Evolutionary conservation across 2,888 invertebrate species (phyloP).

Genomic region (Eulithis prunata): DNA sequence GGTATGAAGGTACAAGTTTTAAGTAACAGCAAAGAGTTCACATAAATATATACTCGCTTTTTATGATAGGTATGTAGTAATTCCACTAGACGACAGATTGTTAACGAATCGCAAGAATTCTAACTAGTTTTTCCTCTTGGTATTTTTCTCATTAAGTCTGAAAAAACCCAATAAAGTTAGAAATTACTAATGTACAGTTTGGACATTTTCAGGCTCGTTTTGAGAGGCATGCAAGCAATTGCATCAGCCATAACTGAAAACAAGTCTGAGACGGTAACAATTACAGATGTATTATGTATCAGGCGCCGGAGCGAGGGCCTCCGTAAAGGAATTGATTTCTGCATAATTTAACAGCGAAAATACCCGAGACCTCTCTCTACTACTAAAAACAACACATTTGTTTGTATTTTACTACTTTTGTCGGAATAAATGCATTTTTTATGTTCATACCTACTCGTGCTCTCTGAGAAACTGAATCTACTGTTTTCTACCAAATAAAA

Average conservation of each 20-base stretch:
- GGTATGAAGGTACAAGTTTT: too few relatives aligned
- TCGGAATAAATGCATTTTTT: constrained; percentile 73
- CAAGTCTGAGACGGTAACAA: constrained; percentile 66
- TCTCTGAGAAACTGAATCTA: constrained; percentile 43
- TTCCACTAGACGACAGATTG: too few relatives aligned
- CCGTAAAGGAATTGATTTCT: constrained; percentile 82
- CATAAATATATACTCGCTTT: too few relatives aligned
- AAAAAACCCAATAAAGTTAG: too few relatives aligned
- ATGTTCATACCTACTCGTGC: constrained; percentile 56
- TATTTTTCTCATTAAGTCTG: too few relatives aligned
- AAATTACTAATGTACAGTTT: too few relatives aligned
- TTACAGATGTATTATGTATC: constrained; percentile 82
- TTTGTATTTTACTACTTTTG: constrained; percentile 77
- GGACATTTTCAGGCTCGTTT: constrained; percentile 2
- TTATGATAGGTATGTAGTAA: too few relatives aligned
- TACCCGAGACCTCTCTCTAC: constrained; percentile 72
- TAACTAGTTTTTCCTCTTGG: too few relatives aligned
- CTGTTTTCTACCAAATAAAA: constrained; percentile 16
- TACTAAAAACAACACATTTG: constrained; percentile 81
- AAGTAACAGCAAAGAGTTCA: too few relatives aligned
- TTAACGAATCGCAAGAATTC: too few relatives aligned
- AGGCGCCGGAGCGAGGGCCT: constrained; percentile 61
- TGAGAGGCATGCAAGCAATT: constrained; percentile 19
- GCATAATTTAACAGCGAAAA: constrained; percentile 82
- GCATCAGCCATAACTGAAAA: constrained; percentile 44